Conservation (phyloP, 2,797 vertebrate genomes). For the Enteromius anoplus region DNA sequence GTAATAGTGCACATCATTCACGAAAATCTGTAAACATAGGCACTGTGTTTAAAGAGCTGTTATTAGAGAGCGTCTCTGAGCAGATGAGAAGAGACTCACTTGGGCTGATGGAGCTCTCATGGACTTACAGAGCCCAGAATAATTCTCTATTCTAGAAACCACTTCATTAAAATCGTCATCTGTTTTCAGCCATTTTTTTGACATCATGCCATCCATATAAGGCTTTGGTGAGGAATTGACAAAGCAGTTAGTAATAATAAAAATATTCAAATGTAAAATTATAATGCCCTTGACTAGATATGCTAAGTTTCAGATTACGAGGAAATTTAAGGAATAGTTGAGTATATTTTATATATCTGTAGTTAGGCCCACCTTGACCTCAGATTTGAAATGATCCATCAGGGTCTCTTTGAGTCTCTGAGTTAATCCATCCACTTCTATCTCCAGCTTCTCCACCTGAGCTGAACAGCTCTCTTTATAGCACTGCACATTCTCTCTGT, state of each 20-base stretch:
- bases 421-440: slow-evolving; percentile 62
- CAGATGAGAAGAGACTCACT: slow-evolving; percentile 43
- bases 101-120: slow-evolving; percentile 51
- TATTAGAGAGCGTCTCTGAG: background rate
- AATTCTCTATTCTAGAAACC: slow-evolving; percentile 29
- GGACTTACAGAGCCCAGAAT: slow-evolving; percentile 24
- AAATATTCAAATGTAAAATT: background rate
- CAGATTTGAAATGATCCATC: slow-evolving; percentile 69
- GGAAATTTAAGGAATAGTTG: background rate
- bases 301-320: background rate
- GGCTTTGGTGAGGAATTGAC: slow-evolving; percentile 32
- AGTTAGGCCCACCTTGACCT: slow-evolving; percentile 66
- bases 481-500: slow-evolving; percentile 69
- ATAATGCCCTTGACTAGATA: background rate
- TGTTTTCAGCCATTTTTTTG: slow-evolving; percentile 50
- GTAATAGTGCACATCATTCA: slow-evolving; percentile 68
- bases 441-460: slow-evolving; percentile 60
- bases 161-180: slow-evolving; percentile 57
- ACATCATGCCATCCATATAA: slow-evolving; percentile 52
- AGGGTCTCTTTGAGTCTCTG: slow-evolving; percentile 59
- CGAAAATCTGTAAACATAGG: slow-evolving; percentile 66
- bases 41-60: background rate
- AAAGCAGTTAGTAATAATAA: background rate
- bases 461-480: slow-evolving; percentile 56
- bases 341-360: background rate